Conservation (phyloP, 2,797 vertebrate genomes). For the Threskiornis aethiopicus region DNA sequence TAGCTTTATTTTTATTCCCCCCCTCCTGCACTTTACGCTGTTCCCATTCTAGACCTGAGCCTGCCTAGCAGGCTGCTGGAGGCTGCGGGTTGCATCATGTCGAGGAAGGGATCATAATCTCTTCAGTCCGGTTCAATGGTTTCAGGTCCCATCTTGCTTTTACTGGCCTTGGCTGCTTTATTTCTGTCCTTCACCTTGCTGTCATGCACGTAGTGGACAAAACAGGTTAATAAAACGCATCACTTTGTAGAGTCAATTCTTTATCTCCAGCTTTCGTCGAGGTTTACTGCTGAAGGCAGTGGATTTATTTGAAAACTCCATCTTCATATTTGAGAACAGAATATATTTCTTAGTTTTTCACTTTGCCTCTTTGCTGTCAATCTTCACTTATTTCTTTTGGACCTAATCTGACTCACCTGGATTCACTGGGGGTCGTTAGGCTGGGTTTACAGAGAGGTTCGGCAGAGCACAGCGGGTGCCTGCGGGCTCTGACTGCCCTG, state of each 20-base stretch:
- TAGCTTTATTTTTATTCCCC: slow-evolving; percentile 36
- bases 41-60: slow-evolving; percentile 32
- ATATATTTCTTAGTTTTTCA: neutral
- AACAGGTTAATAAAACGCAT: neutral
- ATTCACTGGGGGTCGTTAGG: neutral
- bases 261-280: neutral
- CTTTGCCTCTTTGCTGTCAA: neutral
- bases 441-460: neutral
- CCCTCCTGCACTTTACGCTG: neutral
- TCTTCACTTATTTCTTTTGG: neutral
- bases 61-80: neutral
- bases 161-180: neutral
- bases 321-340: neutral
- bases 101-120: neutral
- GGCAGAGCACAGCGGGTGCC: neutral
- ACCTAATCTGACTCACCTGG: neutral
- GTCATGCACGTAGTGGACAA: neutral
- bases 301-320: neutral
- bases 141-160: slow-evolving; percentile 15
- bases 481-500: neutral
- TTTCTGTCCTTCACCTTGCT: neutral
- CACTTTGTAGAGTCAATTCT: neutral
- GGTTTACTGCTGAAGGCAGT: neutral
- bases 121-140: neutral
- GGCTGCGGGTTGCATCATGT: slow-evolving; percentile 20